Percentiles rank a stretch among this genome's conserved stretches.
phyloP scores from a whole-genome alignment of 2,113 vertebrate species.

The Hemibagrus wyckioides region DNA sequence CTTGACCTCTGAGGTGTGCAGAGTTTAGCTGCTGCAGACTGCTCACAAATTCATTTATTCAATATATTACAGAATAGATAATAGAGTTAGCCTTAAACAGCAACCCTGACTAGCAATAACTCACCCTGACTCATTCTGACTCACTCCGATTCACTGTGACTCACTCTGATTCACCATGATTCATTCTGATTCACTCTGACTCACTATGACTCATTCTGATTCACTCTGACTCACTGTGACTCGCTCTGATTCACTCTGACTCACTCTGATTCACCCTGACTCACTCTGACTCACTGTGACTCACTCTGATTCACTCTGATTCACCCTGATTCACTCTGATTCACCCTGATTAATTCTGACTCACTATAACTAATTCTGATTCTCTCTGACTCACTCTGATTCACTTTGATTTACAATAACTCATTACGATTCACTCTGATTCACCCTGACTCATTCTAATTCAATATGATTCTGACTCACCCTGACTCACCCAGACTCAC shows the following conservation, averaged over 20 bases:
- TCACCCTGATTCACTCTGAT: too few species aligned
- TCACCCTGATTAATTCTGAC: background rate
- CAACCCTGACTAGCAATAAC: background rate
- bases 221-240: background rate
- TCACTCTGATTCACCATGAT: background rate
- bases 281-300: too few species aligned
- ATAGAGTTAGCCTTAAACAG: background rate
- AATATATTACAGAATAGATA: background rate
- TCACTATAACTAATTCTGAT: background rate
- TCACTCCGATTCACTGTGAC: background rate
- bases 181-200: too few species aligned
- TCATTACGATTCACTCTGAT: too few species aligned
- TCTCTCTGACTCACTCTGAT: too few species aligned
- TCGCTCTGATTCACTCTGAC: background rate
- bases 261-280: too few species aligned
- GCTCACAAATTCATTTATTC: background rate
- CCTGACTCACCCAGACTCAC: too few species aligned
- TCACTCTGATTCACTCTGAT: background rate
- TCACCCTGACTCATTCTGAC: too few species aligned
- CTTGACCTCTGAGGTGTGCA: background rate
- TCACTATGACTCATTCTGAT: too few species aligned
- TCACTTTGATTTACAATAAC: too few species aligned
- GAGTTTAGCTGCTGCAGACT: background rate
- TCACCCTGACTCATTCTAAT: too few species aligned
- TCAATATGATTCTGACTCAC: too few species aligned